Percentiles rank a stretch among this genome's conserved stretches.
Conservation (phyloP, 1,140 invertebrate genomes). For the Lordiphosa stackelbergi region DNA sequence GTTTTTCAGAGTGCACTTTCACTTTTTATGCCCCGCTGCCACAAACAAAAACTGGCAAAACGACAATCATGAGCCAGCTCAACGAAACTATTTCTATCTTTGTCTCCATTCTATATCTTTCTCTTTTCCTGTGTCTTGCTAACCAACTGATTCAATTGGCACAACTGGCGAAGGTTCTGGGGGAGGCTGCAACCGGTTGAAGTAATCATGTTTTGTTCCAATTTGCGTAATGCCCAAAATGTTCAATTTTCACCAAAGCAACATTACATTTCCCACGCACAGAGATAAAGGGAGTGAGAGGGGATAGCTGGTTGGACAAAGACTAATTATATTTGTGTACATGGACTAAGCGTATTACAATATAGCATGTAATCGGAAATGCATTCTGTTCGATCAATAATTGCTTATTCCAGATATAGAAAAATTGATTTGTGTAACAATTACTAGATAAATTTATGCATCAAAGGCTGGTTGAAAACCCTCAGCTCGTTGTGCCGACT, state of each 20-base stretch:
- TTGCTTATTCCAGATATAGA: slow-evolving; percentile 3
- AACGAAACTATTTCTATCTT: slow-evolving; percentile 6
- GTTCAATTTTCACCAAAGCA: slow-evolving; percentile 15
- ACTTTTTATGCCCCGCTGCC: slow-evolving; percentile 44
- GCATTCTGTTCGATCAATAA: slow-evolving; percentile 3
- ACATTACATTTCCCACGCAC: slow-evolving; percentile 8
- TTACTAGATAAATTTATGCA: neutral
- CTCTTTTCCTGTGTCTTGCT: slow-evolving; percentile 2
- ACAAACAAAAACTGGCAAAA: slow-evolving; percentile 66
- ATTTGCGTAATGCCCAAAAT: slow-evolving; percentile 2
- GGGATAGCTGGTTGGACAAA: neutral
- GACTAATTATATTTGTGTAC: neutral
- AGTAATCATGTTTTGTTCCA: slow-evolving; percentile 12
- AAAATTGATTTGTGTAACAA: slow-evolving; percentile 1
- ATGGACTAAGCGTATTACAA: neutral
- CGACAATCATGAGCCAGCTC: slow-evolving; percentile 50
- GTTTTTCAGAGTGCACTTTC: slow-evolving; percentile 58
- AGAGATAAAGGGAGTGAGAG: neutral
- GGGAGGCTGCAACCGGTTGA: slow-evolving; percentile 14
- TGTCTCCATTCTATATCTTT: neutral
- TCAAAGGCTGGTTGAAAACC: no score
- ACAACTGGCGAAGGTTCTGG: slow-evolving; percentile 9
- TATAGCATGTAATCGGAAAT: neutral
- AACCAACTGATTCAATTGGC: slow-evolving; percentile 32
- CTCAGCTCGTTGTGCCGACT: no score